Evolutionary conservation across 2,888 invertebrate species (phyloP).

Genomic region (Limnephilus auricula): DNA sequence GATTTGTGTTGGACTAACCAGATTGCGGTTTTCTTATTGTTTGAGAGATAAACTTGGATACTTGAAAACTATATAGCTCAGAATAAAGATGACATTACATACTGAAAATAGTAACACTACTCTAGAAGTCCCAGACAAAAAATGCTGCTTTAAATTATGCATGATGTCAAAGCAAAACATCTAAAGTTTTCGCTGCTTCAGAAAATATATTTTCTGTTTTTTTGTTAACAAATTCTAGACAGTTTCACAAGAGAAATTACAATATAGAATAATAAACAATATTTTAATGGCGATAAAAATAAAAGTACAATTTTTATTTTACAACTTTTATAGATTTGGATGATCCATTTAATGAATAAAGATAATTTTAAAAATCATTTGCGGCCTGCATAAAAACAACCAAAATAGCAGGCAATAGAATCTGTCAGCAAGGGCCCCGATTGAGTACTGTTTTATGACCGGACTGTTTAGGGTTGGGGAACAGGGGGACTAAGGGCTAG

Average conservation of each 20-base stretch:
- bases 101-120: neutral
- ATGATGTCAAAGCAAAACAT: neutral
- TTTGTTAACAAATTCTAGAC: neutral
- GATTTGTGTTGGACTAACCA: neutral
- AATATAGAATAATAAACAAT: too few species aligned
- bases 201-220: too few species aligned
- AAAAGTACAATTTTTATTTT: neutral
- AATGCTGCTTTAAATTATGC: neutral
- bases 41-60: neutral
- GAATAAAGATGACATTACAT: neutral
- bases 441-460: constrained; percentile 66
- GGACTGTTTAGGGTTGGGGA: neutral
- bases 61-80: too few species aligned
- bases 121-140: neutral
- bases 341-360: neutral
- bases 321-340: neutral
- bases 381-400: neutral
- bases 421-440: constrained; percentile 55
- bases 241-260: neutral
- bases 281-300: too few species aligned
- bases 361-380: neutral
- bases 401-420: neutral
- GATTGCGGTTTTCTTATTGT: neutral
- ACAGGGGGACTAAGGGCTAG: constrained; percentile 39
- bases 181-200: too few species aligned